These are phyloP conservation scores for Pseudolycoriella hygida DNA, from an alignment of 2,888 invertebrate genomes.

Conservation along the genomic window DNA sequence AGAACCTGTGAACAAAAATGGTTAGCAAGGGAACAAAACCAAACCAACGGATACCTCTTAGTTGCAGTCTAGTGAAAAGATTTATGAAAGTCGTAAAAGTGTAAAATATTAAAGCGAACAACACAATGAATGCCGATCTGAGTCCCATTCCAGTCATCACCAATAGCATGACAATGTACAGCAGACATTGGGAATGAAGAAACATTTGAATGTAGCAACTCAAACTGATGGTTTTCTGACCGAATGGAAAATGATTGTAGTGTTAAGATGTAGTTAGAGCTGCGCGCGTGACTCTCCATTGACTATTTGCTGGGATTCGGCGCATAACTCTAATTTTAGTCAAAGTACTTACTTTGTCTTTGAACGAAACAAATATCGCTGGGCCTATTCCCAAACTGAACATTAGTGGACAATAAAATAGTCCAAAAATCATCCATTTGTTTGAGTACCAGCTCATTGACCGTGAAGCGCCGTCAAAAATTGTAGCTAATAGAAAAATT, in stretches of 20 bases:
- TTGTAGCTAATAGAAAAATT: constrained; percentile 20
- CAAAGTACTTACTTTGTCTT: constrained; percentile 20
- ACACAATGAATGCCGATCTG: constrained; percentile 23
- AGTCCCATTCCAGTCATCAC: constrained; percentile 20
- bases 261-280: no score
- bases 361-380: constrained; percentile 20
- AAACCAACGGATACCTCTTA: constrained; percentile 19
- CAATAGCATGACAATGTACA: constrained; percentile 19
- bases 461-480: constrained; percentile 26
- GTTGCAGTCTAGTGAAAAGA: constrained; percentile 20
- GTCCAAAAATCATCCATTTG: constrained; percentile 32
- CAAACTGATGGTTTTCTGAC: background rate
- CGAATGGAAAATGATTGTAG: no score
- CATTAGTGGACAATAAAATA: constrained; percentile 28
- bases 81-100: constrained; percentile 21
- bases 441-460: constrained; percentile 42
- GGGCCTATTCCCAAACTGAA: constrained; percentile 24
- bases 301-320: no score
- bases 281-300: no score
- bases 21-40: constrained; percentile 23
- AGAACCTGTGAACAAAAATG: constrained; percentile 18
- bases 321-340: no score
- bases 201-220: constrained; percentile 19
- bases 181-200: constrained; percentile 23
- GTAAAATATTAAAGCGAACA: constrained; percentile 24